phyloP scores from a whole-genome alignment of 2,888 invertebrate species.

The Tanaodytes sp. region DNA sequence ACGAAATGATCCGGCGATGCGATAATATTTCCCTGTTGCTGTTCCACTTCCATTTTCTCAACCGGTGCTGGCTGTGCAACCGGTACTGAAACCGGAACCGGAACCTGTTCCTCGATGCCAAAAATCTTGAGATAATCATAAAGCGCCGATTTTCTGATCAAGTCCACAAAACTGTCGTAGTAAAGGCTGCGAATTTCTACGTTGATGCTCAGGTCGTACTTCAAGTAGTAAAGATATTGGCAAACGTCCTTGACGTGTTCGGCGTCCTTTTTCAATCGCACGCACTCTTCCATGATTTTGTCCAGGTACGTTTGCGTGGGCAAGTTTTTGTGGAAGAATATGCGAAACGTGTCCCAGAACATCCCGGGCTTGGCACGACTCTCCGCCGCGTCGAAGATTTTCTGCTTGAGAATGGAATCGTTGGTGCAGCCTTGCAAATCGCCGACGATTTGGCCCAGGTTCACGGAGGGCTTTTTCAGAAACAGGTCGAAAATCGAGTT shows the following conservation, averaged over 20 bases:
- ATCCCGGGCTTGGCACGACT: conserved; percentile 16
- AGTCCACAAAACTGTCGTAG: conserved; percentile 3
- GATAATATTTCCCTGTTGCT: too few species aligned
- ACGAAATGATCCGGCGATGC: too few species aligned
- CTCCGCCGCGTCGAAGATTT: too few species aligned
- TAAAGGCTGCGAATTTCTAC: neutral
- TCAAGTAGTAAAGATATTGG: conserved; percentile 30
- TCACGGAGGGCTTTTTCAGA: neutral
- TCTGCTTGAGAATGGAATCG: too few species aligned
- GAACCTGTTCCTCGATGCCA: too few species aligned
- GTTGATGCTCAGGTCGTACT: conserved; percentile 15
- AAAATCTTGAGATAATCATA: conserved; percentile 19
- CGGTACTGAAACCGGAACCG: too few species aligned
- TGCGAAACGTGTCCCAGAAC: conserved; percentile 36
- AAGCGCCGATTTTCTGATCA: conserved; percentile 16
- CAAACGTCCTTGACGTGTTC: conserved; percentile 31
- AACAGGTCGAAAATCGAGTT: neutral
- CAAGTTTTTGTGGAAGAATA: conserved; percentile 17
- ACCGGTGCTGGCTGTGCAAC: too few species aligned
- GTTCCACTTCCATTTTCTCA: too few species aligned
- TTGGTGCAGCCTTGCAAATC: conserved; percentile 6
- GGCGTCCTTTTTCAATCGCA: neutral
- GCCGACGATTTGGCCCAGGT: neutral
- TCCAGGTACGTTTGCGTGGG: conserved; percentile 8
- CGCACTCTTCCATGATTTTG: conserved; percentile 23